Base-by-base conservation (phyloP, 2,797 vertebrate genomes). In the Chelidonichthys spinosus region DNA sequence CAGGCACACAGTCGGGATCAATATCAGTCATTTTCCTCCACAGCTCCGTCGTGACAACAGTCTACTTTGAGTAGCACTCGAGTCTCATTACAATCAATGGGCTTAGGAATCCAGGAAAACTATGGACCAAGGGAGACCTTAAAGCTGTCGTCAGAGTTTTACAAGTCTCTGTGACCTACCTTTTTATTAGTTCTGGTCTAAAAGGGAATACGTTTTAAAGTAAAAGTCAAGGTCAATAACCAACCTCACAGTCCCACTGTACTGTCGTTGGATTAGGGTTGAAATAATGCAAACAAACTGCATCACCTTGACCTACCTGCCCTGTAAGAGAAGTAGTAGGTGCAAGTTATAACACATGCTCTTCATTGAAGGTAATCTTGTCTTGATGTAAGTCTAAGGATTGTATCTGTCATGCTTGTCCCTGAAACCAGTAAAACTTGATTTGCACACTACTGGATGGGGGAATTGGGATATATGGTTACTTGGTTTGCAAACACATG, bases 1-100 rank as follows among this genome's bases (percentile, higher is more conserved):
- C 89, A 90, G 84, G 63, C 63, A 61, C 72, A 74, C 64, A 64
- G 68, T 87, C 66, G 55, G 79, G 83, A 88, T 81, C 67, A 86
- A 64, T 85, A 52, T 89, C 75, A 77, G 71, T 84, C 77, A 52
- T 83, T 84, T 82, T 76, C 70, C 76, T 79, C 55, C 79, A 71
- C 87, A 80, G 67, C 69, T 80, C 66, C 50, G 9, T 55, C 46
- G 15, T 81, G 64, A 85, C 65, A 75, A 86, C 79, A 66, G 63
- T 85, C 61, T 66, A 32, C 85, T 83, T 61, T 56, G 64, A 82
- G 60, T 84, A 67, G 66, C 17, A 50, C 73, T 83, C 25, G 10
- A 75, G 72, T 86, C 72, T 78, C 69, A 78, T 79, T 85, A 71
- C 62, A 73, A 39, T 78, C 64, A 63, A 11, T 72, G 66, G 63